phyloP scores from a whole-genome alignment of 2,113 vertebrate species.

The Pomatorhinus ruficollis region DNA sequence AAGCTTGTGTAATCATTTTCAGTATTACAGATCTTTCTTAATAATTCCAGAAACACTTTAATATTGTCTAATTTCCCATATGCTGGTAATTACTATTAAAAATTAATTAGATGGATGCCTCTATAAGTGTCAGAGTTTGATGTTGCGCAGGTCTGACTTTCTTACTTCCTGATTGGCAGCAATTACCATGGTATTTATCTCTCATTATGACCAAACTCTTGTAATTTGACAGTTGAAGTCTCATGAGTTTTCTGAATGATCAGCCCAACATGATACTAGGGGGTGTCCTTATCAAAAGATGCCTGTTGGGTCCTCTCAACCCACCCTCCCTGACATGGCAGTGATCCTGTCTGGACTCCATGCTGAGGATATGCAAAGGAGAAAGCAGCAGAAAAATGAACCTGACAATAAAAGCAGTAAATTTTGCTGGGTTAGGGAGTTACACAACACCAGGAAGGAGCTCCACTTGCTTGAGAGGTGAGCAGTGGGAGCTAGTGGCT shows the following conservation, averaged over 20 bases:
- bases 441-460: not conserved
- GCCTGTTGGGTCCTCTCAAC: not conserved
- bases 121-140: not conserved
- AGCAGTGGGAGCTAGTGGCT: not conserved
- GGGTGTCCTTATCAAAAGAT: not conserved
- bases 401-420: not conserved
- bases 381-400: not conserved
- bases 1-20: not conserved
- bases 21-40: not conserved
- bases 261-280: not conserved
- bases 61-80: not conserved
- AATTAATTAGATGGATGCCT: not conserved
- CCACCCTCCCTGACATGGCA: not conserved
- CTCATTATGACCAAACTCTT: not conserved
- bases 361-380: not conserved
- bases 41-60: not conserved
- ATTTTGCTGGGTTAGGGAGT: not conserved
- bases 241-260: not conserved
- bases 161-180: not conserved
- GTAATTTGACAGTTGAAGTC: not conserved
- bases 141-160: not conserved
- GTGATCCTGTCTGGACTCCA: not conserved
- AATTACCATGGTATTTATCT: not conserved
- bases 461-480: not conserved
- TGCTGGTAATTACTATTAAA: not conserved